Percentiles rank a stretch among this genome's conserved stretches.
These are phyloP conservation scores for Pammene fasciana DNA, from an alignment of 2,888 invertebrate genomes.

Conservation along the genomic window DNA sequence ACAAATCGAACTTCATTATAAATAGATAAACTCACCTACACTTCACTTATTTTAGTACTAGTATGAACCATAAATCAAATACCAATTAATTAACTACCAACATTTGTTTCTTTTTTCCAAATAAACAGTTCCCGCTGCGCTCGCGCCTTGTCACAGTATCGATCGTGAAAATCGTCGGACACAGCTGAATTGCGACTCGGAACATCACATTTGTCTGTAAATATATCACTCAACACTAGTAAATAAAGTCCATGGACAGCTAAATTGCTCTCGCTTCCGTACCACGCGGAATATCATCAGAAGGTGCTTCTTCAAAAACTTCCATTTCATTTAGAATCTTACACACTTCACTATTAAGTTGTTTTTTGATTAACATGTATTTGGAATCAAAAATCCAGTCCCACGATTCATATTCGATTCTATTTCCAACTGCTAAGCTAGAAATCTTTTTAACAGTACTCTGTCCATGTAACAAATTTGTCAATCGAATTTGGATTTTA, in stretches of 20 bases:
- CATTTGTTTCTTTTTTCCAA: conserved; percentile 22
- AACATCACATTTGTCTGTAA: conserved; percentile 68
- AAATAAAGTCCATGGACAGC: conserved; percentile 68
- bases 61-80: conserved; percentile 8
- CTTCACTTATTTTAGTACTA: not conserved
- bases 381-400: conserved; percentile 49
- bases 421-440: conserved; percentile 61
- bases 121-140: conserved; percentile 43
- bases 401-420: conserved; percentile 57
- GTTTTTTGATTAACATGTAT: conserved; percentile 45
- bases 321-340: conserved; percentile 43
- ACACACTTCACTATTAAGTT: conserved; percentile 46
- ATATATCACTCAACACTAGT: conserved; percentile 71
- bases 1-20: too few relatives aligned
- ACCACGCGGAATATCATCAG: conserved; percentile 57
- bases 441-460: conserved; percentile 55
- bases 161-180: conserved; percentile 52
- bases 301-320: conserved; percentile 40
- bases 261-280: conserved; percentile 72
- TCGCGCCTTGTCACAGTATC: conserved; percentile 44
- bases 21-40: too few relatives aligned
- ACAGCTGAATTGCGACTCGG: conserved; percentile 57
- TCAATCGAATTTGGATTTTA: conserved; percentile 49
- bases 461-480: conserved; percentile 15
- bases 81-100: conserved; percentile 14